Evolutionary conservation across 2,797 vertebrate genomes (phyloP), one percentile per base, ranked within the genome.

Genomic region (Centroberyx gerrardi): DNA sequence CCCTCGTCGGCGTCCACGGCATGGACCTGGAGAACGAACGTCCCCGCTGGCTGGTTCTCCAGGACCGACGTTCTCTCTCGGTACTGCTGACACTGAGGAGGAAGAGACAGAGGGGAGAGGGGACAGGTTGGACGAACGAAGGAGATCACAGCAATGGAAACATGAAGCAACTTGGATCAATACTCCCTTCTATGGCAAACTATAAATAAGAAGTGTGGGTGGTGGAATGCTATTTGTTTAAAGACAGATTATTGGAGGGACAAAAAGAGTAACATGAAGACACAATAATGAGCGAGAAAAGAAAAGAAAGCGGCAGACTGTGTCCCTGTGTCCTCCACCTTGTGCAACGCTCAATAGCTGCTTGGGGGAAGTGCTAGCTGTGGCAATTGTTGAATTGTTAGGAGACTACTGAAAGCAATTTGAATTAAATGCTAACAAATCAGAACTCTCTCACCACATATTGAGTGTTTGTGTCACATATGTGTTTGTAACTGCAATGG

Each of bases 1-100:
- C 97, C 97, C 78, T 96, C 96, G 51, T 98, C 97, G 27, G 95
- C 96, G 80, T 98, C 97, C 78, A 94, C 93, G 8, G 97, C 97
- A n/a, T 96, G 95, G 18, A 97, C 95, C 81, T 97, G 96, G 64
- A 97, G 93, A n/a, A 97, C 96, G 3, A 96, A 94, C 0, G 96
- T 96, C 48, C 96, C 97, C 0, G 93, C 88, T 1, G 96, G 96
- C 89, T 96, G 96, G 86, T 97, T 98, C 91, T 98, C 97, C 87
- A 96, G 83, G 58, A 98, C 96, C 1, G 95, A 94, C 0, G 96
- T 95, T 68, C 95, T 94, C 65, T 97, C 96, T 38, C 85, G 78
- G 81, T 97, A 98, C 91, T 96, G 92, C 22, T 95, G 95, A 88
- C 97, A 98, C 97, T 98, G 83, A 76, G 54, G 56, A 66, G 29